Base-by-base conservation (phyloP, 2,888 invertebrate genomes). In the Sclerodermus sp. region DNA sequence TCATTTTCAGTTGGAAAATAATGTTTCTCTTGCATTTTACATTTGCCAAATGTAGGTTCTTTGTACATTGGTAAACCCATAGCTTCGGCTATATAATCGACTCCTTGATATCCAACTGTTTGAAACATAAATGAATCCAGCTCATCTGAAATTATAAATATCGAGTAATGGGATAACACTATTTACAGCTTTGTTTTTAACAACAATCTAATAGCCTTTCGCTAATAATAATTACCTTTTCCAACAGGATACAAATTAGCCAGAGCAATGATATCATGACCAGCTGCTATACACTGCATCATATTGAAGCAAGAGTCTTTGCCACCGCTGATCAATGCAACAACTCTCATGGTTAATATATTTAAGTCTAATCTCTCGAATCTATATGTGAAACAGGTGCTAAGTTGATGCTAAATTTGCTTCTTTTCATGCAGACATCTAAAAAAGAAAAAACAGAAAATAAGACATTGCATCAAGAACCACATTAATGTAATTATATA, bases 291-390 rank as follows among this genome's bases (percentile, higher is more conserved):
- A 81, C 96, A 97, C 83, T 96, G 93, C 90, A 98, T 90, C 91
- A 99, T 91, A 79, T 97, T 98, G 82, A 92, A 99, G 81, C 95
- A 96, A 82, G 97, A 98, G 82, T 99, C 99, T 82, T 99, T 99
- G 67, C 99, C 99, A 67, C 99, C 99, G 81, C 97, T 98, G 64
- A 94, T 86, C 80, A 94, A 83, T 57, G 91, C 93, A 67, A 92
- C 91, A 64, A 91, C 90, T 82, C 85, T 90, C 93, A 93, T 93
- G 76, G 82, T 85, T 60, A 59, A 48, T 49, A 37, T 42, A 49
- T 23, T 23, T 3, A 5, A 23, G 3, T 23, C 23, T 23, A 23
- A 23, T 8, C 8, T 62, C 50, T 59, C 38, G 48, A 55, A 56
- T 47, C 55, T 45, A 62, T 64, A 55, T 46, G 44, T 57, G 54